Conservation (phyloP, 2,113 vertebrate species). For the Dendropsophus ebraccatus region DNA sequence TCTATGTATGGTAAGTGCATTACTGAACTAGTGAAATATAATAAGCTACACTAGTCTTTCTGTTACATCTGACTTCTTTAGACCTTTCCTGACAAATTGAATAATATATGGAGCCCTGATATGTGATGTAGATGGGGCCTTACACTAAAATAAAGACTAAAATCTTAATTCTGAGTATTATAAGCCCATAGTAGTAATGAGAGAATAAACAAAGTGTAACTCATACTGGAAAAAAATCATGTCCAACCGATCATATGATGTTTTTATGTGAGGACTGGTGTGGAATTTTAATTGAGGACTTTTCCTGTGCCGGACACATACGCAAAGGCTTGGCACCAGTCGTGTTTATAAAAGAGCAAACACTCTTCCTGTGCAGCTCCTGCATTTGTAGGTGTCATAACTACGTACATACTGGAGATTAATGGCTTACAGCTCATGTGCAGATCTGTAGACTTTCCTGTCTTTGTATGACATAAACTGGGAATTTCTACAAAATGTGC, state of each 20-base stretch:
- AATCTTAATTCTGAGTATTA: background rate
- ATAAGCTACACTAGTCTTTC: background rate
- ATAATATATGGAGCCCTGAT: no score
- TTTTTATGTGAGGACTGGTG: background rate
- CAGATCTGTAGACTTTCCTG: slow-evolving; percentile 27
- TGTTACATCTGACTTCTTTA: background rate
- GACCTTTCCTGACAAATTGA: no score
- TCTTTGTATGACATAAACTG: slow-evolving; percentile 26
- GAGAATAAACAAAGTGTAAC: background rate
- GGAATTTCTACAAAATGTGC: background rate
- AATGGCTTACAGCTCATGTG: background rate
- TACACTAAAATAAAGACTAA: background rate
- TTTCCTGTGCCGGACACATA: slow-evolving; percentile 28
- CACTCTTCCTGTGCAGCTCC: slow-evolving; percentile 5
- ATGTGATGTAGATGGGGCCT: no score
- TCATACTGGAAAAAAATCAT: background rate
- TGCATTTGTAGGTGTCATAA: background rate
- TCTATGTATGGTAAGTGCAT: slow-evolving; percentile 96
- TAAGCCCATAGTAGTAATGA: background rate
- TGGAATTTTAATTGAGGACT: slow-evolving; percentile 14
- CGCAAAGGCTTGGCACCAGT: slow-evolving; percentile 2
- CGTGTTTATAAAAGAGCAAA: slow-evolving; percentile 14
- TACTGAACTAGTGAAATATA: background rate
- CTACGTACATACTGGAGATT: background rate
- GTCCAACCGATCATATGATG: background rate